Evolutionary conservation across 2,113 vertebrate species (phyloP), one percentile per base, ranked within the genome.

Genomic region (Perccottus glenii): DNA sequence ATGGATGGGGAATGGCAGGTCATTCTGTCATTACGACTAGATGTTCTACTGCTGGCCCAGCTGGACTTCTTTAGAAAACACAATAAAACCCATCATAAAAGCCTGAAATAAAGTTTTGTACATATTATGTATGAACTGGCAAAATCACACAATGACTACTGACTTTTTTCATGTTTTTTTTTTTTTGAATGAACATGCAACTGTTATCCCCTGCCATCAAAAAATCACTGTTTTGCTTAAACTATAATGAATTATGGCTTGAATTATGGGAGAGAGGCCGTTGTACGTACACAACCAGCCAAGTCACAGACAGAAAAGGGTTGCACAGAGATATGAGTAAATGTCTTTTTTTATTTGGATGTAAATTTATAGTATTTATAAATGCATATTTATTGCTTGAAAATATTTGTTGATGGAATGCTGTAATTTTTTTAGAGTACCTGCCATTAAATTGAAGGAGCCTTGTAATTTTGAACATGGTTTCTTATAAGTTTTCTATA

Each of bases 311-410:
- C n/a, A n/a, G n/a, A n/a, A 93, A 95, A 94, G 93, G 93, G 94
- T 98, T 97, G 97, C 96, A 98, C 96, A 98, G 94, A 95, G 94
- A 95, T 93, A 94, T 94, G 67, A 96, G 90, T 83, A 72, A 76
- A 50, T 81, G 53, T 84, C 95, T 96, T 96, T 94, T 94, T 70
- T 80, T n/a, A 95, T 97, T 94, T 95, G 94, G 92, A 95, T 98
- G 96, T 98, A 97, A 96, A 98, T 97, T 96, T 94, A 97, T 95
- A 96, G 95, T 98, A 98, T 99, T 98, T 98, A 98, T 99, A 98
- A 98, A 98, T 96, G 94, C 96, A 96, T 98, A 99, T 99, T 99
- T 99, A 99, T 99, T 99, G 96, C 95, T 97, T 97, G 96, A 94
- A 96, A 94, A 95, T 99, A 96, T 97, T 98, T 98, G 96, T 98